These are phyloP conservation scores for Tenthredo amoena DNA, from an alignment of 2,888 invertebrate species.

Conservation along the genomic window DNA sequence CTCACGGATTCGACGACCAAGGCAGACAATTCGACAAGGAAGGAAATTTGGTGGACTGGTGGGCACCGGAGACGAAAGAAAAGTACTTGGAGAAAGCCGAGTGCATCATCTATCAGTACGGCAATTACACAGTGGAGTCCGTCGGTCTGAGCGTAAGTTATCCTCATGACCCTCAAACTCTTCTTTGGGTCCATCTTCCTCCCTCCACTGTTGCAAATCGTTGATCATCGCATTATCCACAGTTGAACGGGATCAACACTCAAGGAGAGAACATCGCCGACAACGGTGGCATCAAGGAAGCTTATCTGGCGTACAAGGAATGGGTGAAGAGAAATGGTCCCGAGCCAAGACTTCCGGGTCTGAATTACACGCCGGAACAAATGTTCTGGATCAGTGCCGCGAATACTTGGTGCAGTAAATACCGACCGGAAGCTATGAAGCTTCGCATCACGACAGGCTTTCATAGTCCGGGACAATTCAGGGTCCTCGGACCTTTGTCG, in stretches of 20 bases:
- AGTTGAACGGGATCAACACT: conserved; percentile 95
- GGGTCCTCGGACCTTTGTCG: conserved; percentile 83
- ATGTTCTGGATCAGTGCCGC: conserved; percentile 83
- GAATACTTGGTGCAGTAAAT: conserved; percentile 82
- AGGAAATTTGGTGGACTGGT: conserved; percentile 97
- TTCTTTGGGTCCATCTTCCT: conserved; percentile 63
- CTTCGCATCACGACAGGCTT: conserved; percentile 90
- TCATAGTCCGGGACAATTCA: conserved; percentile 85
- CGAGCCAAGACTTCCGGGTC: conserved; percentile 86
- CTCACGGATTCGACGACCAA: conserved; percentile 92
- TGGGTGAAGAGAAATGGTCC: conserved; percentile 85
- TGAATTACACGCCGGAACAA: conserved; percentile 85
- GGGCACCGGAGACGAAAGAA: conserved; percentile 90
- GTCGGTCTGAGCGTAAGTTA: conserved; percentile 86
- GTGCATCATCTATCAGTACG: conserved; percentile 96
- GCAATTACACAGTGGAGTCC: conserved; percentile 91
- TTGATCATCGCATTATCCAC: conserved; percentile 59
- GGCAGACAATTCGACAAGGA: conserved; percentile 95
- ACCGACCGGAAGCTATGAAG: conserved; percentile 85
- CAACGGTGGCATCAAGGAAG: conserved; percentile 95
- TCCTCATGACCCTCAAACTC: background rate
- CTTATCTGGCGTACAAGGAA: conserved; percentile 90
- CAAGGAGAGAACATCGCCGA: conserved; percentile 98
- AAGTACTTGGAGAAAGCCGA: conserved; percentile 91
- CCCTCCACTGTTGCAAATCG: conserved; percentile 80